Evolutionary conservation across 1,140 invertebrate species (phyloP).

Genomic region (Melipona quadrifasciata): DNA sequence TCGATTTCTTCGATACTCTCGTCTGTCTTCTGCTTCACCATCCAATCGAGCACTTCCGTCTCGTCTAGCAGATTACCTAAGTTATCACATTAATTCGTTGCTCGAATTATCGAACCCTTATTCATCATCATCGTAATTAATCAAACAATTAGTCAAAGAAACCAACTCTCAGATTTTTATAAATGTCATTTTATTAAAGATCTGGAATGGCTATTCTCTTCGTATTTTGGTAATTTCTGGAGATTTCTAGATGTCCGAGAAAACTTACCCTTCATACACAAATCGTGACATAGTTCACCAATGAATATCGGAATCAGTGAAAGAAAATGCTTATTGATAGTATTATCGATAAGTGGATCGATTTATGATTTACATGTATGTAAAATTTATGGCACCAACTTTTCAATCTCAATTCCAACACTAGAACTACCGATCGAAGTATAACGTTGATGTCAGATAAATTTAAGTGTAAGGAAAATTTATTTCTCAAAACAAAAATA

Average conservation of each 20-base stretch:
- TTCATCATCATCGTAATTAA: background rate
- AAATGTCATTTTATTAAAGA: background rate
- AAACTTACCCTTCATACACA: slow-evolving; percentile 23
- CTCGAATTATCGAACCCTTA: background rate
- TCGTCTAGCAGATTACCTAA: slow-evolving; percentile 93
- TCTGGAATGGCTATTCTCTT: slow-evolving; percentile 63
- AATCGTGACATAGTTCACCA: background rate
- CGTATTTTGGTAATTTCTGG: background rate
- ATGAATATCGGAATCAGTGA: background rate
- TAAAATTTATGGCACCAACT: background rate
- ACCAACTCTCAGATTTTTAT: background rate
- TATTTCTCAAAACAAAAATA: too few relatives aligned
- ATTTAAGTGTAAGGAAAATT: background rate
- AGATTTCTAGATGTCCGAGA: slow-evolving; percentile 22
- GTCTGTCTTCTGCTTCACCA: slow-evolving; percentile 95
- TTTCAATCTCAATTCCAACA: background rate
- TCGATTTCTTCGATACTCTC: slow-evolving; percentile 96
- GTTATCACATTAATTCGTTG: slow-evolving; percentile 66
- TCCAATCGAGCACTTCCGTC: slow-evolving; percentile 93
- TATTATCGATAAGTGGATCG: background rate
- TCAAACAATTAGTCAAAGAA: background rate
- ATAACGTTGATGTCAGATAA: too few relatives aligned
- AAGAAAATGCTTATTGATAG: background rate
- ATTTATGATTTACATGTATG: background rate
- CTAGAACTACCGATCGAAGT: too few relatives aligned